A percentile compares a stretch with the other conserved stretches of the same genome.
phyloP scores from a whole-genome alignment of 2,113 vertebrate genomes.

The Crotalus helleri region DNA sequence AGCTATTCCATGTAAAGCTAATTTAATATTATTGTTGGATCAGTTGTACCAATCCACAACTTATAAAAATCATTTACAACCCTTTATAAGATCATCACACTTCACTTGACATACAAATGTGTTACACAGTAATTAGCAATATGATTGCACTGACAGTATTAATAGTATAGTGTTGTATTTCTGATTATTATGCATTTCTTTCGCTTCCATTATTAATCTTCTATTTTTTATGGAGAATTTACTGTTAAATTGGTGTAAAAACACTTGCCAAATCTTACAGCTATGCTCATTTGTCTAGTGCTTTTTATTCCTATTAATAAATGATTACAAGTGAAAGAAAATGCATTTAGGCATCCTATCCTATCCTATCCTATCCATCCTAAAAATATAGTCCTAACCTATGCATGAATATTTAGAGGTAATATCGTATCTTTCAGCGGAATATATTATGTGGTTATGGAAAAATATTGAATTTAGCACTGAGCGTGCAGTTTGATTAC shows the following conservation, averaged over 20 bases:
- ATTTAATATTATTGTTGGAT: neutral
- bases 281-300: neutral
- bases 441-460: neutral
- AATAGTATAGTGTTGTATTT: neutral
- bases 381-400: neutral
- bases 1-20: neutral
- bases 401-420: neutral
- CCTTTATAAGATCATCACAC: neutral
- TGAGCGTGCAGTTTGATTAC: neutral
- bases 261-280: neutral
- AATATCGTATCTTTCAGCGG: neutral
- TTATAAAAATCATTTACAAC: neutral
- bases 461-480: neutral
- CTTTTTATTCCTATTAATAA: neutral
- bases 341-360: neutral
- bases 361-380: neutral
- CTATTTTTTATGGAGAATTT: constrained; percentile 14
- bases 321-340: neutral
- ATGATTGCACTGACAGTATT: neutral
- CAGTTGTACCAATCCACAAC: neutral
- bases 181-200: neutral
- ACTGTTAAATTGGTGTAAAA: neutral
- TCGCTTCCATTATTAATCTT: neutral
- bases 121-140: constrained; percentile 17
- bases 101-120: neutral